Percentiles rank a stretch among this genome's conserved stretches.
Conservation (phyloP, 2,888 invertebrate species). For the Mechanitis mazaeus region DNA sequence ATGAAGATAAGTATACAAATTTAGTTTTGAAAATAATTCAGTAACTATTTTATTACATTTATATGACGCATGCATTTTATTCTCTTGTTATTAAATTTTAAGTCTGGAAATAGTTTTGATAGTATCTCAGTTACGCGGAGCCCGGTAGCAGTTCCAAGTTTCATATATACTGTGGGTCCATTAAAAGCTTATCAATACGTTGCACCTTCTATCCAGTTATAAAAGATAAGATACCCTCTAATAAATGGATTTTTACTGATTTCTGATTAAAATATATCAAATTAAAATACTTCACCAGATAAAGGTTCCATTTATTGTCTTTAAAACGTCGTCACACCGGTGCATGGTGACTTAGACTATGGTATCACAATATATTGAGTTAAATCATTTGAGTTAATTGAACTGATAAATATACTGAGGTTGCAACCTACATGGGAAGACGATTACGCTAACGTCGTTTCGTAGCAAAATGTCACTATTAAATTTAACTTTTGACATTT, state of each 20-base stretch:
- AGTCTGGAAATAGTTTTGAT: conserved; percentile 2
- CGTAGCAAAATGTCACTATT: conserved; percentile 22
- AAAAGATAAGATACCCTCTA: conserved; percentile 39
- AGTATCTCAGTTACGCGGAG: conserved; percentile 9
- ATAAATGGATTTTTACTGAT: conserved; percentile 52
- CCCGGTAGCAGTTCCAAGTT: conserved; percentile 36
- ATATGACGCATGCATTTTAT: too few species aligned
- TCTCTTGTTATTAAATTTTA: too few species aligned
- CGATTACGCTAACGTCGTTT: conserved; percentile 21
- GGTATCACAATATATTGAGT: conserved; percentile 47
- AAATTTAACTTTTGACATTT: conserved; percentile 24
- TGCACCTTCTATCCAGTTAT: conserved; percentile 41
- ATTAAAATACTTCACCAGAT: conserved; percentile 46
- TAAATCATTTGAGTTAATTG: conserved; percentile 60
- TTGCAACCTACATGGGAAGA: conserved; percentile 18
- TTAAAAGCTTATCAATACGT: conserved; percentile 43
- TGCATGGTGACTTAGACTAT: conserved; percentile 34
- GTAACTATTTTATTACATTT: too few species aligned
- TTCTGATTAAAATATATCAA: conserved; percentile 51
- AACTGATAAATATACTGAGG: conserved; percentile 44
- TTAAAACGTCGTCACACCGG: conserved; percentile 39
- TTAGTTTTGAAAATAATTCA: too few species aligned
- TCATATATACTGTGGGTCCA: conserved; percentile 37
- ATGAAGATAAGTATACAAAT: too few species aligned
- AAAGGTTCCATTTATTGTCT: conserved; percentile 43